Percentiles rank a stretch among this genome's conserved stretches.
Evolutionary conservation across 2,113 vertebrate species (phyloP).

Genomic region (Uria lomvia): DNA sequence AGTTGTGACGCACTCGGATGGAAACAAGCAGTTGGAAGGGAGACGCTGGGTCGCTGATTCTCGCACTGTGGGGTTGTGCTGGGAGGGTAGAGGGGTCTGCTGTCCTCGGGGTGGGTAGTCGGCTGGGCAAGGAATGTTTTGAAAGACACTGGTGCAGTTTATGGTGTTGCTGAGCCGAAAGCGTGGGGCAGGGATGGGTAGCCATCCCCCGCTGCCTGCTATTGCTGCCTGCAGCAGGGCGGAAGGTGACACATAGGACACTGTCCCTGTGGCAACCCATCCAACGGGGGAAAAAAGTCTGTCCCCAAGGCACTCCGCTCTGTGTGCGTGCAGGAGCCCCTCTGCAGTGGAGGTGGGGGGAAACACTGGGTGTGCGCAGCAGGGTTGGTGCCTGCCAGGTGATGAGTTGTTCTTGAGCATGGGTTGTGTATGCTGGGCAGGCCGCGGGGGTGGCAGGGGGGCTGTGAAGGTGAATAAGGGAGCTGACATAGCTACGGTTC

Average conservation of each 20-base stretch:
- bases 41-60: background rate
- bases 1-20: conserved; percentile 60
- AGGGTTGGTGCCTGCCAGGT: background rate
- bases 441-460: background rate
- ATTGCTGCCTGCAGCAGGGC: background rate
- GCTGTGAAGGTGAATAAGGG: background rate
- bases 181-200: background rate
- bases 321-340: background rate
- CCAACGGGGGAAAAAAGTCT: background rate
- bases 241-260: background rate
- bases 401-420: background rate
- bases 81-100: background rate
- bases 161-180: background rate
- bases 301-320: background rate
- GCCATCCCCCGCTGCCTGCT: background rate
- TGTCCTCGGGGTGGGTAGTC: background rate
- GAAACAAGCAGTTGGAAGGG: conserved; percentile 4
- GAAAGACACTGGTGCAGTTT: background rate
- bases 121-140: background rate
- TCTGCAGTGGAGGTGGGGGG: background rate
- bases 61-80: background rate
- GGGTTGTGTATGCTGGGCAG: background rate
- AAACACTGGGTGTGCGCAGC: background rate
- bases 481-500: background rate
- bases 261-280: background rate